Percentiles rank a stretch among this genome's conserved stretches.
Conservation (phyloP, 2,888 invertebrate genomes). For the Rhagophthalmus giganteus region DNA sequence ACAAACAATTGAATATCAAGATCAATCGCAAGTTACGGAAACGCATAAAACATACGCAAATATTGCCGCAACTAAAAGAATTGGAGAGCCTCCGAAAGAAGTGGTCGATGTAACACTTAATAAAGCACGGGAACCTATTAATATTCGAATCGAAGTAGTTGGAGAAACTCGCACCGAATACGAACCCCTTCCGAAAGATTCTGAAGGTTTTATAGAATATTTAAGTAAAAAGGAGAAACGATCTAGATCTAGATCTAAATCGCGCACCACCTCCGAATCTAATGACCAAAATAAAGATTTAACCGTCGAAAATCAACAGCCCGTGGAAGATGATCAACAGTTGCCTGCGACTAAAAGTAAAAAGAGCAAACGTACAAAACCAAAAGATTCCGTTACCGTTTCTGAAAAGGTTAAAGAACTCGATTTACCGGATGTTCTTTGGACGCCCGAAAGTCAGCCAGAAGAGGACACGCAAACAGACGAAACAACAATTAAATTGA, state of each 20-base stretch:
- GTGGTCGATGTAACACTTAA: neutral
- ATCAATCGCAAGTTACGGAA: neutral
- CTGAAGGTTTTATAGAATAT: slow-evolving; percentile 45
- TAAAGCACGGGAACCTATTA: slow-evolving; percentile 31
- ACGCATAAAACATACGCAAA: slow-evolving; percentile 19
- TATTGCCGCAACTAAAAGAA: slow-evolving; percentile 17
- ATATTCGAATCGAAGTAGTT: slow-evolving; percentile 23
- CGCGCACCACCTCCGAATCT: neutral
- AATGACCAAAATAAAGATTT: neutral
- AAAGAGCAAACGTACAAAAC: neutral
- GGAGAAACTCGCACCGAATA: slow-evolving; percentile 26
- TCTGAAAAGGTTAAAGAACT: too few relatives aligned
- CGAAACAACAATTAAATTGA: too few relatives aligned
- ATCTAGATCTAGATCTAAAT: slow-evolving; percentile 16
- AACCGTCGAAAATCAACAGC: neutral
- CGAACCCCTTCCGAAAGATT: slow-evolving; percentile 31
- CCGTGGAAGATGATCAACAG: neutral
- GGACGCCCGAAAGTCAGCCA: too few relatives aligned
- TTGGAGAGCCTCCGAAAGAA: neutral
- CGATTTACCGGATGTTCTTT: too few relatives aligned
- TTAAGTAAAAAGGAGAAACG: slow-evolving; percentile 37
- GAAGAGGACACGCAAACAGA: too few relatives aligned
- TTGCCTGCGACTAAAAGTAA: neutral
- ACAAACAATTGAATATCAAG: too few relatives aligned
- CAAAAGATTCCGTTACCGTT: too few relatives aligned